Conservation (phyloP, 1,140 invertebrate species). For the Magallana ariakensis region DNA sequence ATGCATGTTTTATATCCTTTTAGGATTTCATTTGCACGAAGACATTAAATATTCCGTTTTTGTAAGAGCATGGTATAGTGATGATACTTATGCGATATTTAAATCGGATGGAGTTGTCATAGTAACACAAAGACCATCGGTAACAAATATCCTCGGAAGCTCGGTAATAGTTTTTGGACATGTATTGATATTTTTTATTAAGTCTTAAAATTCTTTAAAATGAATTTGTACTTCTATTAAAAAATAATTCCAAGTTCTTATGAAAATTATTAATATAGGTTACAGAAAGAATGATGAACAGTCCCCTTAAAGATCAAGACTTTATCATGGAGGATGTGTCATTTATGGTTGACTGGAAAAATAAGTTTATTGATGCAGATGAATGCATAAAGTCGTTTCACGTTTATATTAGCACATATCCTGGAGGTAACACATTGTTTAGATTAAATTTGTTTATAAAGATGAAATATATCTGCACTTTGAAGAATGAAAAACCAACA, state of each 20-base stretch:
- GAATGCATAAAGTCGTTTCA: slow-evolving; percentile 29
- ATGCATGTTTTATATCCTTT: not conserved
- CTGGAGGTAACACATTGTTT: slow-evolving; percentile 30
- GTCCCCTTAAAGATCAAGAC: slow-evolving; percentile 40
- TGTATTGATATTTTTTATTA: too few species aligned
- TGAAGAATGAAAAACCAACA: too few species aligned
- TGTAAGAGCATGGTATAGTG: slow-evolving; percentile 42
- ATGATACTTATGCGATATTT: slow-evolving; percentile 45
- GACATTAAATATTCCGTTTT: slow-evolving; percentile 47
- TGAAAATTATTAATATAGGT: not conserved
- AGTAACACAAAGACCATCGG: slow-evolving; percentile 6
- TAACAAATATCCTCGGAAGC: slow-evolving; percentile 45
- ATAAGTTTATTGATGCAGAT: slow-evolving; percentile 41
- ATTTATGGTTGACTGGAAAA: slow-evolving; percentile 50
- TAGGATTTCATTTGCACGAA: not conserved
- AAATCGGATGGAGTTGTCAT: slow-evolving; percentile 49
- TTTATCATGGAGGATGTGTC: slow-evolving; percentile 11
- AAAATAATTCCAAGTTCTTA: too few species aligned
- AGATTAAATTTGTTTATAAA: too few species aligned
- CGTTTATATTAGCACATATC: slow-evolving; percentile 46
- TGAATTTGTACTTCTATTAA: too few species aligned
- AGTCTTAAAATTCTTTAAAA: too few species aligned
- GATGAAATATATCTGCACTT: too few species aligned
- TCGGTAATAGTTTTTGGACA: slow-evolving; percentile 36
- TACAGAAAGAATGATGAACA: slow-evolving; percentile 27